Conservation (phyloP, 2,113 vertebrate genomes). For the Chlorodrepanis virens region DNA sequence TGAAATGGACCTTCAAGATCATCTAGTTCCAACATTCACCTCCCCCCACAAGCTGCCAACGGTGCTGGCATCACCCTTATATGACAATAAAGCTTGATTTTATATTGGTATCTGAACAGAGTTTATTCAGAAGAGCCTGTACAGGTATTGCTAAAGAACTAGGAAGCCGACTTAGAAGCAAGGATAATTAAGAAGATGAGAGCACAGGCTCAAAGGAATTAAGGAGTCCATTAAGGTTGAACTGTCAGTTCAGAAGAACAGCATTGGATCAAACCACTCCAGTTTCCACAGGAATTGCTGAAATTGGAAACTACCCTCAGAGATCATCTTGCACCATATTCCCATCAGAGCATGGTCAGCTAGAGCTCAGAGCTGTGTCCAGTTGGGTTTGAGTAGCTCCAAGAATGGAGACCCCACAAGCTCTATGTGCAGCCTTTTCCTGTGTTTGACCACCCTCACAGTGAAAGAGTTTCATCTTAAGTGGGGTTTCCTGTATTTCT, state of each 20-base stretch:
- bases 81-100: neutral
- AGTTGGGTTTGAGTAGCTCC: neutral
- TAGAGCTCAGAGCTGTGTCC: neutral
- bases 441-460: neutral
- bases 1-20: neutral
- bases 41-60: accelerated
- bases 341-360: neutral
- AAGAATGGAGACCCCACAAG: neutral
- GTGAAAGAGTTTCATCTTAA: neutral
- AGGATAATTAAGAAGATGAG: neutral
- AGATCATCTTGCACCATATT: neutral
- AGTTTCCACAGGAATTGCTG: neutral
- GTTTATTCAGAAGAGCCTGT: neutral
- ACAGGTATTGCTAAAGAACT: neutral
- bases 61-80: neutral
- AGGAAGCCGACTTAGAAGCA: neutral
- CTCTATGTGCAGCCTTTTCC: neutral
- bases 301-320: neutral
- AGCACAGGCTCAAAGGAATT: neutral
- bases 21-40: neutral
- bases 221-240: neutral
- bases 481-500: neutral
- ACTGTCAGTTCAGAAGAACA: neutral
- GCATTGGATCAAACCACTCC: neutral
- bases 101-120: neutral